Evolutionary conservation across 2,113 vertebrate species (phyloP), one percentile per base, ranked within the genome.

Genomic region (Macrotus californicus): DNA sequence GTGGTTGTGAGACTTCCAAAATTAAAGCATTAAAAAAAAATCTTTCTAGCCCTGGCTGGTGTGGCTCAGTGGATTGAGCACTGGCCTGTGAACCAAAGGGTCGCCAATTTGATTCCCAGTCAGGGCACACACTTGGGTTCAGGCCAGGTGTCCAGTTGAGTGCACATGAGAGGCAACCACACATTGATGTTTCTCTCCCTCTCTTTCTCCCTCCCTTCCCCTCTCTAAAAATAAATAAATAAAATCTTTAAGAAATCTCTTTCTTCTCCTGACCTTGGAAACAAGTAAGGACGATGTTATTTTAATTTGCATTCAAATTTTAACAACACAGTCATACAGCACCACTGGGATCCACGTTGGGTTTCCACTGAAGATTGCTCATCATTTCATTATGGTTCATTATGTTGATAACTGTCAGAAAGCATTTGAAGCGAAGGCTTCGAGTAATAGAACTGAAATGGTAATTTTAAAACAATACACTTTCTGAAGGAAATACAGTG

Each of bases 361-460:
- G 97, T 98, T 98, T 98, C 98, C 98, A 98, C 98, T 94, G 97
- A 98, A 98, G 98, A 98, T 97, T 98, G 98, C 98, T 98, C 98
- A 98, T 98, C 98, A 98, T 98, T 98, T 99, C 98, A 99, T 98
- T 98, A 98, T 80, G 97, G 97, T 97, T 99, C 98, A 98, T 98
- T 99, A 98, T 98, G 98, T 95, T 98, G 98, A 98, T 98, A 98
- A 98, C 98, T 98, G 98, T 98, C 98, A 98, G 97, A 97, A 98
- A 95, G 97, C 98, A 98, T 98, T 98, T 98, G 97, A 97, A 97
- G 96, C 61, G 77, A 97, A 94, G 97, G 96, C 97, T 97, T 95
- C 98, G 98, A 99, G 98, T 98, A 98, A 98, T 97, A 98, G 98
- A 98, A 98, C 97, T 97, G 98, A 98, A 98, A 98, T 98, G 98